A percentile compares a stretch with the other conserved stretches of the same genome.
Conservation (phyloP, 2,797 vertebrate species). For the Epinephelus coioides region DNA sequence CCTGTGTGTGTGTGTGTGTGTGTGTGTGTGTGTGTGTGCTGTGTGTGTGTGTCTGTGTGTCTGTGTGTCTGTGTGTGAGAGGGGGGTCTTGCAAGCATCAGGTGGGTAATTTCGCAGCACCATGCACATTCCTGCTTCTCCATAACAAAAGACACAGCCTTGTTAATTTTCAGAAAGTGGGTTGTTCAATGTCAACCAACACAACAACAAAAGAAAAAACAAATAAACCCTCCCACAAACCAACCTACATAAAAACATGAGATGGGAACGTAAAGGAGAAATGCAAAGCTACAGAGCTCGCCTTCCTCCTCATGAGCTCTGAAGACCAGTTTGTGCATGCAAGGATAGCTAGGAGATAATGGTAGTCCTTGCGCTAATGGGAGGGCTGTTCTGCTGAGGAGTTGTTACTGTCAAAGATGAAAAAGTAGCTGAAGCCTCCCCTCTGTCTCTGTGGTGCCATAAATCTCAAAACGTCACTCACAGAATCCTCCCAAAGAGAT, state of each 20-base stretch:
- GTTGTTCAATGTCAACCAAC: conserved; percentile 26
- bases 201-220: conserved; percentile 14
- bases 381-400: conserved; percentile 53
- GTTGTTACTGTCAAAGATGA: conserved; percentile 71
- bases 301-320: conserved; percentile 45
- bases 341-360: conserved; percentile 50
- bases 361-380: conserved; percentile 56
- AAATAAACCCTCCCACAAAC: neutral
- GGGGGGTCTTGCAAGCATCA: conserved; percentile 39
- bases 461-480: conserved; percentile 54
- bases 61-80: neutral
- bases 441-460: conserved; percentile 36
- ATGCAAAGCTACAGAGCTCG: neutral
- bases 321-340: conserved; percentile 52
- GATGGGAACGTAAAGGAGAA: conserved; percentile 13
- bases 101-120: conserved; percentile 59
- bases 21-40: neutral
- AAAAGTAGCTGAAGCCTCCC: conserved; percentile 58
- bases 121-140: conserved; percentile 35
- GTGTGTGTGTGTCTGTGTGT: conserved; percentile 5
- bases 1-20: neutral
- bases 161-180: conserved; percentile 42
- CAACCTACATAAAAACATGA: conserved; percentile 4
- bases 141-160: conserved; percentile 42
- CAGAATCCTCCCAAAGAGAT: conserved; percentile 33